These are phyloP conservation scores for Caloenas nicobarica DNA, from an alignment of 2,113 vertebrate genomes.

Conservation along the genomic window DNA sequence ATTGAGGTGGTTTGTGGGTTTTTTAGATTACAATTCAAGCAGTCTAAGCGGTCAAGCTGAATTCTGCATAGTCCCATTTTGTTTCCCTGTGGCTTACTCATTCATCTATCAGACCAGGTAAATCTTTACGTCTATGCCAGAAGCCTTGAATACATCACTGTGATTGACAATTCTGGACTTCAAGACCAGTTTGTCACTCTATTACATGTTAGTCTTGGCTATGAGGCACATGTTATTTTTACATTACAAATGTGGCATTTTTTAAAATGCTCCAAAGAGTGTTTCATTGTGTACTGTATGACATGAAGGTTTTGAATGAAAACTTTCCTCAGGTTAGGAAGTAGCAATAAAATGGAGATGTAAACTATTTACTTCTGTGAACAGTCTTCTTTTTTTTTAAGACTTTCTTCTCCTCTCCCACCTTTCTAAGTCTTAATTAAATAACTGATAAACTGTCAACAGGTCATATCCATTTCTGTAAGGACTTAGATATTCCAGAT, in stretches of 20 bases:
- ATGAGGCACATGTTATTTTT: background rate
- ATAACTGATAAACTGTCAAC: conserved; percentile 54
- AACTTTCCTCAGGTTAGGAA: background rate
- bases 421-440: conserved; percentile 45
- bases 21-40: background rate
- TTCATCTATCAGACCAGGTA: background rate
- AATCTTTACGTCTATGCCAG: background rate
- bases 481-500: conserved; percentile 33
- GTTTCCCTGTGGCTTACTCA: background rate
- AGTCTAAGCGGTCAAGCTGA: background rate
- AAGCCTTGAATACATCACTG: background rate
- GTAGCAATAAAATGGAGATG: background rate
- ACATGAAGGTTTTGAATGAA: background rate
- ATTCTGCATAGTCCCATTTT: background rate
- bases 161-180: background rate
- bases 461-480: conserved; percentile 17
- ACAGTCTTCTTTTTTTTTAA: conserved; percentile 14
- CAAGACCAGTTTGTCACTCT: background rate
- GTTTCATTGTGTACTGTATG: background rate
- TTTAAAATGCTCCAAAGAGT: background rate
- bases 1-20: no score
- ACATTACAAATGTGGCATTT: background rate
- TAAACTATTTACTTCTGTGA: background rate
- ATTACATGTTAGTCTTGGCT: conserved; percentile 41
- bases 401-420: background rate